Conservation (phyloP, 2,113 vertebrate genomes). For the Aegithalos caudatus region DNA sequence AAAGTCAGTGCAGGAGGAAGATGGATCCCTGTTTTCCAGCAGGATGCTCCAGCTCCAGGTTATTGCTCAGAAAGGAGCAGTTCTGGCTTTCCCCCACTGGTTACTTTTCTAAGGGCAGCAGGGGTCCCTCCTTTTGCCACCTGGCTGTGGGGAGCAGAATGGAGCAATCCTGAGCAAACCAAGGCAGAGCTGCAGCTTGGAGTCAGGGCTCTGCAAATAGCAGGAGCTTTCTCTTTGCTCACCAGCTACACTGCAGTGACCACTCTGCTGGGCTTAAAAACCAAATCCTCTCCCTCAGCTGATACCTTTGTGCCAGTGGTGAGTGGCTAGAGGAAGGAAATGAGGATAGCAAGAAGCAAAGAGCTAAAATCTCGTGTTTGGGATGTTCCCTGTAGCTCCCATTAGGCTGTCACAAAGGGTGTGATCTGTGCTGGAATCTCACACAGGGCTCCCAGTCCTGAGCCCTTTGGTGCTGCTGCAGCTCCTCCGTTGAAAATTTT, state of each 20-base stretch:
- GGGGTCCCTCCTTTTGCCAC: not conserved
- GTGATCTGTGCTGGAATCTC: not conserved
- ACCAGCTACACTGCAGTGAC: fast-evolving
- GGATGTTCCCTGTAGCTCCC: not conserved
- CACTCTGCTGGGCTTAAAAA: fast-evolving
- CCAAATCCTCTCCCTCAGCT: not conserved
- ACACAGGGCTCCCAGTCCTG: not conserved
- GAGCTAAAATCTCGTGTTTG: not conserved
- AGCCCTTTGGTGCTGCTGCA: not conserved
- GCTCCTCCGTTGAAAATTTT: not conserved
- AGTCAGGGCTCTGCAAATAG: not conserved
- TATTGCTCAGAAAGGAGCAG: not conserved
- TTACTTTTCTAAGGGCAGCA: not conserved
- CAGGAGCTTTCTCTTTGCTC: not conserved
- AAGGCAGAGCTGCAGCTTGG: not conserved
- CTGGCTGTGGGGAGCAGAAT: not conserved
- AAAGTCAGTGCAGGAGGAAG: not conserved
- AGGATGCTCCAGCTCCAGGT: not conserved
- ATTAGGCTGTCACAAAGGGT: not conserved
- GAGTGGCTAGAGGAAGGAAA: not conserved
- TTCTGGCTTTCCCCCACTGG: not conserved
- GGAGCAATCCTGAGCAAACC: not conserved
- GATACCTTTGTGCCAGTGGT: not conserved
- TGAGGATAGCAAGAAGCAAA: not conserved
- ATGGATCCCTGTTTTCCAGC: not conserved